Percentiles rank a stretch among this genome's conserved stretches.
Conservation (phyloP, 2,797 vertebrate species). For the Clarias platycephalus region DNA sequence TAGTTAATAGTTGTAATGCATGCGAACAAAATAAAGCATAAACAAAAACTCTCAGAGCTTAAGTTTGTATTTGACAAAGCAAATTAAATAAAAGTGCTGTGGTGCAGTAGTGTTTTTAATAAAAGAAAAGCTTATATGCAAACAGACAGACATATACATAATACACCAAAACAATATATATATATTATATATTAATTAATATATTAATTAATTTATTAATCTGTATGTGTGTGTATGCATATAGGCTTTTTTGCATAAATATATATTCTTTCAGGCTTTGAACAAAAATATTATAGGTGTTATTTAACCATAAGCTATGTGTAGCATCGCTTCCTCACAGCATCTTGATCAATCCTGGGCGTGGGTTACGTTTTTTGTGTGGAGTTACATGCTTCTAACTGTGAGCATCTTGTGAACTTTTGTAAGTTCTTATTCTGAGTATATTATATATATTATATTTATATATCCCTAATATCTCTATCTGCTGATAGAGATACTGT, state of each 20-base stretch:
- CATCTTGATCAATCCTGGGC: neutral
- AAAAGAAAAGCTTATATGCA: neutral
- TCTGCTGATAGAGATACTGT: neutral
- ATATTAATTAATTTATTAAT: too few relatives aligned
- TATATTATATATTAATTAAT: too few relatives aligned
- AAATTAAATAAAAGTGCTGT: neutral
- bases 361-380: neutral
- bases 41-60: neutral
- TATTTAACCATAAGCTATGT: neutral
- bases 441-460: too few relatives aligned
- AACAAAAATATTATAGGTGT: neutral
- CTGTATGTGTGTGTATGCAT: too few relatives aligned
- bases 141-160: neutral
- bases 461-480: too few relatives aligned
- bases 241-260: neutral
- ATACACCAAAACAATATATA: too few relatives aligned
- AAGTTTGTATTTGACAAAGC: neutral
- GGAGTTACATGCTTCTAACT: neutral
- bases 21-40: neutral
- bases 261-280: neutral
- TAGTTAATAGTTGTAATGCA: neutral
- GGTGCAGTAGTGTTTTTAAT: neutral
- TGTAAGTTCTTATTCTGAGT: neutral
- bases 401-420: neutral
- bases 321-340: neutral